Evolutionary conservation across 2,797 vertebrate species (phyloP), one percentile per base, ranked within the genome.

Genomic region (Synaphobranchus kaupii): DNA sequence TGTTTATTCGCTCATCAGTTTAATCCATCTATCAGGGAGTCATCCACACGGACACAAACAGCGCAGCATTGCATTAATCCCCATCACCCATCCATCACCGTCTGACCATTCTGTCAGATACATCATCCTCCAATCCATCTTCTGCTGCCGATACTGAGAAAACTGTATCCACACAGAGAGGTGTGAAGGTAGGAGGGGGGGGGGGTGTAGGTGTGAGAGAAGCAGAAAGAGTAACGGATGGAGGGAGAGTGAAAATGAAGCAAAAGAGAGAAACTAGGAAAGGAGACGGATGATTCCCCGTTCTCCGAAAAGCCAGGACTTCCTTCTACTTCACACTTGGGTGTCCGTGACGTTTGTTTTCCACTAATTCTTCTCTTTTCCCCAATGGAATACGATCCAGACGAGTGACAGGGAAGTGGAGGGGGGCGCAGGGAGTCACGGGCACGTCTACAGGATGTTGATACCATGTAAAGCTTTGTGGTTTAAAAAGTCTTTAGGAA

Each of bases 101-200:
- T 91, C 93, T 95, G 95, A 95, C 95, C 94, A 94, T 96, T 94
- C 95, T 92, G 93, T 96, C 95, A 95, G 93, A 96, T 95, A 94
- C 95, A 95, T 96, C 96, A 96, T 96, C 95, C 94, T 90, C 94
- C 95, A 96, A 96, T 96, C 95, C 96, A 96, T 96, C 95, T 95
- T 91, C 52, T 89, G 87, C 93, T 91, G 92, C 92, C 94, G 92
- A 90, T 93, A 91, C 90, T 90, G 88, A 5, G 91, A 92, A 63
- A 58, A 63, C 92, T 92, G 92, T 92, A 94, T 94, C 93, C 93
- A 92, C 91, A 91, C 87, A 9, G 90, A 81, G 87, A 93, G 87
- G 92, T 89, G 89, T 92, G 90, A 31, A 86, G 87, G 86, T 87
- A 91, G 89, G 89, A 89, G 80, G 91, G 44, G 34, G 34, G 20